phyloP scores from a whole-genome alignment of 2,797 vertebrate genomes.

The Natrix natrix region DNA sequence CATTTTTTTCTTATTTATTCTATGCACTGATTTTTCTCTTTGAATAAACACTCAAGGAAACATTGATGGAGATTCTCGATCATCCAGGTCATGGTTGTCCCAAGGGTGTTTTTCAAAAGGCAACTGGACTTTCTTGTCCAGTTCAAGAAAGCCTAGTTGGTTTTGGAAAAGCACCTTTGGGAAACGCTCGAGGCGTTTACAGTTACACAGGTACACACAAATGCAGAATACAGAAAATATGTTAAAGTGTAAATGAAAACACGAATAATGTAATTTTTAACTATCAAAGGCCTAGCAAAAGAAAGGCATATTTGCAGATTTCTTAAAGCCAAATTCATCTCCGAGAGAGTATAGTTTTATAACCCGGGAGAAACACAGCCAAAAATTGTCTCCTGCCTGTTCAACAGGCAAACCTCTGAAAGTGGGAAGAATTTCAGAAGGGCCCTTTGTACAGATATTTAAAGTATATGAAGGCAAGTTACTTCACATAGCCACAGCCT shows the following conservation, averaged over 20 bases:
- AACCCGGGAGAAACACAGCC: not conserved
- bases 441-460: not conserved
- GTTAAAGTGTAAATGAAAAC: not conserved
- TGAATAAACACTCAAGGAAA: not conserved
- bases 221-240: not conserved
- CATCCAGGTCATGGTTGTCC: not conserved
- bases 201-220: not conserved
- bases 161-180: not conserved
- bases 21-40: not conserved
- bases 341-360: not conserved
- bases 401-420: not conserved
- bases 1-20: not conserved
- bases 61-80: not conserved
- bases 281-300: not conserved
- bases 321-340: not conserved
- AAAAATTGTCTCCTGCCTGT: not conserved
- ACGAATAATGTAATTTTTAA: not conserved
- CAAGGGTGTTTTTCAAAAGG: not conserved
- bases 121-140: not conserved
- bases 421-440: not conserved
- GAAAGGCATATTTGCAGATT: not conserved
- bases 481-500: not conserved
- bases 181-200: not conserved
- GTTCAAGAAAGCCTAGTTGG: not conserved
- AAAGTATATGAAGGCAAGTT: not conserved